Base-by-base conservation (phyloP, 2,888 invertebrate species). In the Acrobasis suavella region DNA sequence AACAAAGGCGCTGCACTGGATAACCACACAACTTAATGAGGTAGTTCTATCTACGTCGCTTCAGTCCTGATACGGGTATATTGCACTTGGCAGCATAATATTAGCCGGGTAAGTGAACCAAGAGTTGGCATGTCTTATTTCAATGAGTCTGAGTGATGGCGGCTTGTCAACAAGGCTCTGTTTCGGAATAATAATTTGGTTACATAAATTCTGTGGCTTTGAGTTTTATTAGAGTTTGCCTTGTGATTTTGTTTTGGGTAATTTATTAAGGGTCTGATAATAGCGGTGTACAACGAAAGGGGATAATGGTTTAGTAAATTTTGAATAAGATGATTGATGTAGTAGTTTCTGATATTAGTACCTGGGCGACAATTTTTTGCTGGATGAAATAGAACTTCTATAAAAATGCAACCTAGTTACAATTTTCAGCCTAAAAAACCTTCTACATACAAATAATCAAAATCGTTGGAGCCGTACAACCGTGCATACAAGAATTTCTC, bases 21-120 rank as follows among this genome's bases (percentile, higher is more conserved):
- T 77, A 80, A 77, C 81, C 80, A 74, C 75, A 69, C 73, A 75
- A 77, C 80, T 84, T 83, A 87, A 86, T 85, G 83, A 85, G 80
- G 70, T 71, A 75, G 77, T 79, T 85, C 76, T 68, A 77, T 86
- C 79, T 74, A 76, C 72, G 82, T 83, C 81, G 70, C 68, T 74
- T 71, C 66, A 67, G 64, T 65, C 67, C 69, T 73, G 72, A 74
- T 76, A 75, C 73, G 70, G 71, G 67, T 74, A 69, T 75, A 74
- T 72, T 73, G 71, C 69, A 68, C 68, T 71, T 58, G 64, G 65
- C 62, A 66, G 67, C 61, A 64, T 67, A 64, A 60, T 65, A 65
- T 66, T 71, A 72, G 72, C 66, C 67, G 68, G 69, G 67, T 68
- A 67, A 71, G 71, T 70, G 69, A 71, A 77, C 75, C 74, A 75